These are phyloP conservation scores for Podotricha telesiphe DNA, from an alignment of 2,888 invertebrate species.

Conservation along the genomic window DNA sequence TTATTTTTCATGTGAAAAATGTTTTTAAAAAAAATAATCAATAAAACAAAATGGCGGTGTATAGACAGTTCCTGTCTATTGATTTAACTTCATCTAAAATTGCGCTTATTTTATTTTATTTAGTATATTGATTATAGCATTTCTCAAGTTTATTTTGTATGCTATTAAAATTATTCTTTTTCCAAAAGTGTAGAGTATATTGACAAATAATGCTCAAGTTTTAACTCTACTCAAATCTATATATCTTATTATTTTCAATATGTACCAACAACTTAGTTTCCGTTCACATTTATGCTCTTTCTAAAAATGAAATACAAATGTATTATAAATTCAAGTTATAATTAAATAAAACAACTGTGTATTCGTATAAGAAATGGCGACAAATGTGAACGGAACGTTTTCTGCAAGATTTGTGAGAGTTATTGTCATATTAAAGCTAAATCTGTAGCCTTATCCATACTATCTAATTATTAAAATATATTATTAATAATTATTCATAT, in stretches of 20 bases:
- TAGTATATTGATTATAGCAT: too few relatives aligned
- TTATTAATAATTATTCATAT: conserved; percentile 73
- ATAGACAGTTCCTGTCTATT: neutral
- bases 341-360: too few relatives aligned
- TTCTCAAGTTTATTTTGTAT: neutral
- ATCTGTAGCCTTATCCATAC: conserved; percentile 77
- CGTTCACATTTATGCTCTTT: conserved; percentile 31
- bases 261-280: conserved; percentile 30
- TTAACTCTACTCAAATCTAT: conserved; percentile 23
- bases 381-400: conserved; percentile 49
- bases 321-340: neutral
- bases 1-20: neutral
- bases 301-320: neutral
- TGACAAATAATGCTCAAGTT: conserved; percentile 34
- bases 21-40: too few relatives aligned
- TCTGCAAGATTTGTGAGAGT: conserved; percentile 67
- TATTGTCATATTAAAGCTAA: conserved; percentile 59
- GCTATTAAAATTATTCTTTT: neutral
- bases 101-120: neutral
- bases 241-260: conserved; percentile 33
- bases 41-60: neutral
- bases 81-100: neutral
- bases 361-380: conserved; percentile 17
- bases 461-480: conserved; percentile 70
- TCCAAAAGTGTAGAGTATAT: neutral